These are phyloP conservation scores for Eupeodes latifasciatus DNA, from an alignment of 2,888 invertebrate genomes.

Conservation along the genomic window DNA sequence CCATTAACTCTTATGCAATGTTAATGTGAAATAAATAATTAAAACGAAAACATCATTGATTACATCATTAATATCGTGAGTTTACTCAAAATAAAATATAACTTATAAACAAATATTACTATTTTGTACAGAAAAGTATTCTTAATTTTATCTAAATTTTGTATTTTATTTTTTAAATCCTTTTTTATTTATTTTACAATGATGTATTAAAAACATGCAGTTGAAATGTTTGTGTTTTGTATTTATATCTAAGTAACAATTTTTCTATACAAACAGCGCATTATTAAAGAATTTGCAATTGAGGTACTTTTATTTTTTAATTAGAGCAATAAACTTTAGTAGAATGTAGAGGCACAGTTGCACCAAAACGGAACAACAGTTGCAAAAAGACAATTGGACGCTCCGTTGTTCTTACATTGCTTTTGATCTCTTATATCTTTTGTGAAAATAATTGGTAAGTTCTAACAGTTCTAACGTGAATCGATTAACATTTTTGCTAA, in stretches of 20 bases:
- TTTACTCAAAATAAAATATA: constrained; percentile 76
- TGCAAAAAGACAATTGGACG: constrained; percentile 85
- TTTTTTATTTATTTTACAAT: constrained; percentile 73
- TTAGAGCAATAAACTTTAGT: constrained; percentile 71
- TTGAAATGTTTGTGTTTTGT: constrained; percentile 77
- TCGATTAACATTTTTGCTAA: no score
- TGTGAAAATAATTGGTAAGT: background rate
- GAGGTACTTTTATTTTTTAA: constrained; percentile 71
- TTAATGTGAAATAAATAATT: constrained; percentile 50
- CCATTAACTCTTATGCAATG: constrained; percentile 40
- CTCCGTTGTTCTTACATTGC: constrained; percentile 84
- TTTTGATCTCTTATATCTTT: constrained; percentile 81
- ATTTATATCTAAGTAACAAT: constrained; percentile 51
- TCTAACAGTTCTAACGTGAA: no score
- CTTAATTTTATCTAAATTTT: constrained; percentile 77
- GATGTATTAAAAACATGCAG: constrained; percentile 61
- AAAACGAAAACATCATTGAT: constrained; percentile 62
- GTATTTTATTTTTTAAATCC: constrained; percentile 39
- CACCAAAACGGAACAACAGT: constrained; percentile 84
- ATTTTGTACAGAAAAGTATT: constrained; percentile 70
- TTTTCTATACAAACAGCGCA: constrained; percentile 50
- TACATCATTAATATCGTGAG: constrained; percentile 79
- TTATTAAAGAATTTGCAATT: constrained; percentile 64
- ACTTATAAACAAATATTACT: constrained; percentile 22
- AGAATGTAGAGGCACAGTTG: constrained; percentile 77